These are phyloP conservation scores for Silurus lanzhouensis DNA, from an alignment of 2,797 vertebrate species.

Conservation along the genomic window DNA sequence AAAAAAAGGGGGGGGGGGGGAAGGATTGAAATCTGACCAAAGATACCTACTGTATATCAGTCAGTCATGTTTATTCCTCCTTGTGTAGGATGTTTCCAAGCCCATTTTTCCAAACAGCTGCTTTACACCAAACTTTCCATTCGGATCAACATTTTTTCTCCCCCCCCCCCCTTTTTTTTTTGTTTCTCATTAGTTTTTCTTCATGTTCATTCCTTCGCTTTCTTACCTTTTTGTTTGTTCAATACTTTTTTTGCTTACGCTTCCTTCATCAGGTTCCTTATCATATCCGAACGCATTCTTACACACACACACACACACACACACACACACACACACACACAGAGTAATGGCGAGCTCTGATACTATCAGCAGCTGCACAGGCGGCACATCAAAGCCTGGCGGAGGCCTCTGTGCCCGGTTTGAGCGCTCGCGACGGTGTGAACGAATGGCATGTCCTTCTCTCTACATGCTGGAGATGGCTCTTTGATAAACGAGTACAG, in stretches of 20 bases:
- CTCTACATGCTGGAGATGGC: slow-evolving; percentile 44
- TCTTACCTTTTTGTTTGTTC: not conserved
- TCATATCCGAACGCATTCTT: slow-evolving; percentile 68
- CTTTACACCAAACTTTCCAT: too few species aligned
- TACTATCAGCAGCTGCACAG: slow-evolving; percentile 75
- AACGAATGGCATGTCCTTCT: slow-evolving; percentile 47
- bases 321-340: slow-evolving; percentile 31
- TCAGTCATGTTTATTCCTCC: too few species aligned
- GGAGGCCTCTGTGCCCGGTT: slow-evolving; percentile 38
- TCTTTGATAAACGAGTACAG: slow-evolving; percentile 27
- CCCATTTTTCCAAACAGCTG: too few species aligned
- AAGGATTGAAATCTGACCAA: too few species aligned
- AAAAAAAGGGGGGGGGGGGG: too few species aligned
- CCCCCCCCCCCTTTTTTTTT: not conserved
- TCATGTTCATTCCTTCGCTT: not conserved
- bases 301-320: slow-evolving; percentile 7
- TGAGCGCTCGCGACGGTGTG: slow-evolving; percentile 32
- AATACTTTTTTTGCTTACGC: slow-evolving; percentile 30
- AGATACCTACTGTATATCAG: too few species aligned
- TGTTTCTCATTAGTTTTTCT: too few species aligned
- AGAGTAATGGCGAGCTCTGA: slow-evolving; percentile 59
- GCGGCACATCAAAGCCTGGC: slow-evolving; percentile 60
- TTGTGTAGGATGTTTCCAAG: too few species aligned
- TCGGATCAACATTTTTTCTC: not conserved
- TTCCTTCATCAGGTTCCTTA: slow-evolving; percentile 70